Evolutionary conservation across 64 coral and sea anemone species (phyloP), one percentile per base, ranked within the genome.

Genomic region (Stichodactyla mertensii): DNA sequence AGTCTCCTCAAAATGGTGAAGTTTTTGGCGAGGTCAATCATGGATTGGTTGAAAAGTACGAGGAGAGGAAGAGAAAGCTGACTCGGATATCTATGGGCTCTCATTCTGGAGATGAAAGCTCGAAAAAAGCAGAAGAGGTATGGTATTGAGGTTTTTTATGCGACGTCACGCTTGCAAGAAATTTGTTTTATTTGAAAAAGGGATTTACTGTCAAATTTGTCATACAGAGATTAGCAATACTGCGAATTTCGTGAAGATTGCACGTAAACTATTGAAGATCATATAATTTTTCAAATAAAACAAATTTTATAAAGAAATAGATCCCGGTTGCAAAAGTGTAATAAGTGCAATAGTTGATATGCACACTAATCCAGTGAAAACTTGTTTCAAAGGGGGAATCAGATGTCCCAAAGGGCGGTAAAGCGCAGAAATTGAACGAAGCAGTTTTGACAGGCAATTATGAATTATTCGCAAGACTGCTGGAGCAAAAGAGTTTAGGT

Each of bases 351-450:
- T 58, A 58, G 56, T 0, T 58, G 14, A 16, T 66, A 66, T 4
- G 1, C 20, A 8, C 3, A 26, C 22, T 74, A 31, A 31, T 31
- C 24, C 12, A 45, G 36, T 45, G 13, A 11, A 2, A 74, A 11
- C 11, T 28, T 74, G 24, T 23, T 27, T 12, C 4, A 9, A 74
- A 74, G 69, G 66, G 23, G 66, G 69, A 74, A 10, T 10, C n/a
- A 31, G 69, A 74, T 74, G 22, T 14, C 14, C 52, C 51, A 3
- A 81, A 81, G n/a, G 1, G 15, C 36, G 20, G 67, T 28, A 85
- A 85, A 85, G 83, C 56, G 26, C 83, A 85, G 24, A 55, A 64
- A 31, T 14, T 85, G 14, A 85, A 59, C 9, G 83, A 85, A 16
- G 83, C 83, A 27, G 27, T 85, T 10, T 26, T 85, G 83, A 58